A percentile compares a stretch with the other conserved stretches of the same genome.
phyloP scores from a whole-genome alignment of 1,140 invertebrate genomes.

The Samia ricini region DNA sequence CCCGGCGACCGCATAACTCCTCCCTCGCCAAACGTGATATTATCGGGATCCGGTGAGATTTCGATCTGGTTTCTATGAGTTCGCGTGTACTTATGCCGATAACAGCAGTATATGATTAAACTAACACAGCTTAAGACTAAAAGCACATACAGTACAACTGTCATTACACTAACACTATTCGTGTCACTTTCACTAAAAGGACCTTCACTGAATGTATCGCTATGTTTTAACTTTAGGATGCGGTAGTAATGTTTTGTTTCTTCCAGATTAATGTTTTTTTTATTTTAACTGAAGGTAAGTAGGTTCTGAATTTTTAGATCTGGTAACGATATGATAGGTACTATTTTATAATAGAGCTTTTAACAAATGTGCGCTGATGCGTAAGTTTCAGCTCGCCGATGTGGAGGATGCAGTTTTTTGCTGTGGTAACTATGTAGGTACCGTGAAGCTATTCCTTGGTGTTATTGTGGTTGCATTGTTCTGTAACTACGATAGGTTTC shows the following conservation, averaged over 20 bases:
- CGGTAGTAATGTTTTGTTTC: not conserved
- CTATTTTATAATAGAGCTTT: not conserved
- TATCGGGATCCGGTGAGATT: not conserved
- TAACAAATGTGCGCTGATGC: not conserved
- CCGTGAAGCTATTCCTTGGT: too few species aligned
- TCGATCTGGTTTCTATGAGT: not conserved
- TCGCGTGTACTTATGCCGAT: too few species aligned
- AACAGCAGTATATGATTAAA: not conserved
- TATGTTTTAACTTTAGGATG: too few species aligned
- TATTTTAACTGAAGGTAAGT: not conserved
- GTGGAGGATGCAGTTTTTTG: not conserved
- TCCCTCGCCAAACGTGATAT: not conserved
- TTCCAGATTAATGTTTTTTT: not conserved
- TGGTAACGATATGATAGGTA: not conserved
- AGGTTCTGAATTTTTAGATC: too few species aligned
- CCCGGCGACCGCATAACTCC: too few species aligned
- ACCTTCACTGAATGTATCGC: too few species aligned
- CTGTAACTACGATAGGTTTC: too few species aligned
- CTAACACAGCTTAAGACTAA: not conserved
- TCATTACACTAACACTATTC: not conserved
- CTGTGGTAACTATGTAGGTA: not conserved
- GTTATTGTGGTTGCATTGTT: too few species aligned
- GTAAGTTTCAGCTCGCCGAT: not conserved
- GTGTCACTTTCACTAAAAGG: not conserved
- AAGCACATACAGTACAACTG: not conserved